Base-by-base conservation (phyloP, 2,888 invertebrate genomes). In the Aphodius granarius region DNA sequence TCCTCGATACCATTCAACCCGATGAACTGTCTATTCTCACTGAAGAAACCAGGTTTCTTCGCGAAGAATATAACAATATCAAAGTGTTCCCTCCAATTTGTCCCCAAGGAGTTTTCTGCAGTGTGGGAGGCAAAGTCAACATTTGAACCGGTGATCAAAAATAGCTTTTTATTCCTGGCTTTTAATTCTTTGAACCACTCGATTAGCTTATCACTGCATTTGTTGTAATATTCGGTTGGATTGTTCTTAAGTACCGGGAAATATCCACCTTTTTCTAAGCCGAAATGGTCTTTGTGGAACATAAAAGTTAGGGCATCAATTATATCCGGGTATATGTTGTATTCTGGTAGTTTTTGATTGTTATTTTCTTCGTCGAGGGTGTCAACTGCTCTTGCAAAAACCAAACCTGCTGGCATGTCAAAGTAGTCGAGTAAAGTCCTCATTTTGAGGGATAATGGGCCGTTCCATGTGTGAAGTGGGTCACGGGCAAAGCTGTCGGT, bases 31-130 rank as follows among this genome's bases (percentile, higher is more conserved):
- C 91, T 86, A 18, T 88, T 83, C 0, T 83, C 83, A 0, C 88
- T 88, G 81, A 95, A 95, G 84, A 94, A 95, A 0, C 91, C 92
- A 0, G 95, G 94, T 83, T 95, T 95, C 80, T 90, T 91, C 0
- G 94, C 93, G 85, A 89, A 92, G 79, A 91, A 92, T 0, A 94
- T 84, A 3, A 92, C 88, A 66, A 93, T 84, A 79, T 83, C 83
- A 71, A 84, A 84, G 22, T 82, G 77, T 4, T 82, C 79, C 71
- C 85, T 88, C 94, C 94, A 94, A 78, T 93, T 86, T 13, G 88
- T 83, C 64, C 94, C 93, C n/a, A 94, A 83, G 0, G 91, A 90
- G 81, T 90, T 89, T 0, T 87, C 86, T 5, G 94, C 92, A 0
- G 91, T 91, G 23, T 91, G 89, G 68, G 90, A 87, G 0, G 92